Conservation (phyloP, 2,888 invertebrate genomes). For the Siphlonurus alternatus region DNA sequence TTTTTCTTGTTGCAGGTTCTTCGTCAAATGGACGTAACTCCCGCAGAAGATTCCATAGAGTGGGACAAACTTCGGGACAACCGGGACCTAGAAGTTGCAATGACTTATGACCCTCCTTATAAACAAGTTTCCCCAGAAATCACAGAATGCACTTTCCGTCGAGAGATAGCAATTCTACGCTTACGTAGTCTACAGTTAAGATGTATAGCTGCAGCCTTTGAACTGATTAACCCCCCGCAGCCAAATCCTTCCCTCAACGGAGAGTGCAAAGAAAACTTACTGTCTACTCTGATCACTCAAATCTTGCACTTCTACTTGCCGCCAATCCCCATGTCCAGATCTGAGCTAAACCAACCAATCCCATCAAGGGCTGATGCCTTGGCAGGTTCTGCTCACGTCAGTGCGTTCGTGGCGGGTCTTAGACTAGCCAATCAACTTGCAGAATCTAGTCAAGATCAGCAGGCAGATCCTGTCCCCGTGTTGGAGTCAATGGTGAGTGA, state of each 20-base stretch:
- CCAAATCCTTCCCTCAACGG: neutral
- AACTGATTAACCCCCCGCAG: neutral
- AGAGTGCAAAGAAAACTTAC: neutral
- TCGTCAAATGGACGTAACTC: conserved; percentile 38
- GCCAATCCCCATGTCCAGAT: neutral
- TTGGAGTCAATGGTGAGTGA: neutral
- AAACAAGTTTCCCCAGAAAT: conserved; percentile 11
- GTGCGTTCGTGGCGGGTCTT: neutral
- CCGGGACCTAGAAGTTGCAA: conserved; percentile 54
- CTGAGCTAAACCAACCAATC: neutral
- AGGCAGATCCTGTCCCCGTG: neutral
- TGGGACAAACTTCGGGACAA: conserved; percentile 50
- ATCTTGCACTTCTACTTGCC: neutral
- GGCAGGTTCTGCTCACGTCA: neutral
- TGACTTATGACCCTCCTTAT: conserved; percentile 40
- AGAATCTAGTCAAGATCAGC: neutral
- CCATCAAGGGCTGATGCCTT: neutral
- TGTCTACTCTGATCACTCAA: neutral
- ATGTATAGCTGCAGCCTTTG: conserved; percentile 11
- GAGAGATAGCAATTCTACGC: conserved; percentile 24
- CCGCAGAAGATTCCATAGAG: conserved; percentile 38
- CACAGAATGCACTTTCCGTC: conserved; percentile 11
- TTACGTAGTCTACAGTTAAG: conserved; percentile 23
- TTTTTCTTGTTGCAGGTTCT: conserved; percentile 32
- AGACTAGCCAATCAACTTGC: neutral